phyloP scores from a whole-genome alignment of 2,113 vertebrate genomes.

The Indicator maculatus region DNA sequence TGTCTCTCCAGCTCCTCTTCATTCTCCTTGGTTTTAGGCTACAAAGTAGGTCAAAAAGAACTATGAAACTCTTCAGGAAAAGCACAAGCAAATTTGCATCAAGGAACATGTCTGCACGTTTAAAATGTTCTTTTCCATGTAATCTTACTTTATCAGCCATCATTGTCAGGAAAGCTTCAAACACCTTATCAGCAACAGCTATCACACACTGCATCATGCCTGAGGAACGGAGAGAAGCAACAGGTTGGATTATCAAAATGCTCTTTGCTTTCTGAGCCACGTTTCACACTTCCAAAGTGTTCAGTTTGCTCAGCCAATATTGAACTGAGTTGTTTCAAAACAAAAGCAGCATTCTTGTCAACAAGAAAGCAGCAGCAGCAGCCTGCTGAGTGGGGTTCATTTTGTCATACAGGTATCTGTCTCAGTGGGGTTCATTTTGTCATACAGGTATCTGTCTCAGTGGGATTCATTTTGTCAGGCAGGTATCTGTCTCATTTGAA shows the following conservation, averaged over 20 bases:
- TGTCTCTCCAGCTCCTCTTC: conserved; percentile 94
- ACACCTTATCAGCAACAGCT: conserved; percentile 94
- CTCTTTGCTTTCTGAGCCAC: neutral
- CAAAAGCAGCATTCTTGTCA: neutral
- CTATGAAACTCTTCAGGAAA: neutral
- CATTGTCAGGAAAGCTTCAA: conserved; percentile 95
- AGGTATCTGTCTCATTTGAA: neutral
- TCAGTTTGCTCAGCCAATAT: neutral
- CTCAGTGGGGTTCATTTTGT: too few species aligned
- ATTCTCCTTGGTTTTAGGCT: conserved; percentile 96
- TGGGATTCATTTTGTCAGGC: neutral
- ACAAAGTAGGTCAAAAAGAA: conserved; percentile 17
- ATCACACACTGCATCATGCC: conserved; percentile 99
- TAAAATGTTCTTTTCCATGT: neutral
- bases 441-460: too few species aligned
- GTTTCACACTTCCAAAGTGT: neutral
- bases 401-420: too few species aligned
- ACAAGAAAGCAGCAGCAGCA: neutral
- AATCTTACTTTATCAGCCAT: conserved; percentile 94
- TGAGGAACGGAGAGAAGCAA: conserved; percentile 58
- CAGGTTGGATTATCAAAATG: neutral
- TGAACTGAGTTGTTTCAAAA: neutral
- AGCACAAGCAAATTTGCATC: neutral
- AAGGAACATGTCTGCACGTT: neutral
- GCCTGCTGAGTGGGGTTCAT: neutral